Base-by-base conservation (phyloP, 2,888 invertebrate species). In the Tenthredo amoena region DNA sequence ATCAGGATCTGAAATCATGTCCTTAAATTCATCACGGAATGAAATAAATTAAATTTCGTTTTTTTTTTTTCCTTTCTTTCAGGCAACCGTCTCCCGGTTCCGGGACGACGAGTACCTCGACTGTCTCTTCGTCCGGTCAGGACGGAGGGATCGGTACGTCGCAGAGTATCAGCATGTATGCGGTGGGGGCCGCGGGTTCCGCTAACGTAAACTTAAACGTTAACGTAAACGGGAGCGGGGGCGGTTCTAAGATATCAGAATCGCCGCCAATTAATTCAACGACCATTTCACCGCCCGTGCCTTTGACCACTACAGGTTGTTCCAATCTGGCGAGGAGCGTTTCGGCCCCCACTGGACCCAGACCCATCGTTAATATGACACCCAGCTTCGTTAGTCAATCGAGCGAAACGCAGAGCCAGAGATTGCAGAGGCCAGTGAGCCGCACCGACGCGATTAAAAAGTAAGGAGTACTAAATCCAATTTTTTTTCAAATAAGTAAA, bases 341-440 rank as follows among this genome's bases (percentile, higher is more conserved):
- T 72, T 91, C 92, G 62, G 91, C 93, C 85, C 91, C 93, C 62
- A 88, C 91, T 34, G 91, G 91, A 79, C 90, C 93, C 0, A 89
- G 93, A 87, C 91, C 94, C 86, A 86, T 89, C 88, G 85, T 92
- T 86, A 55, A 55, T 55, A 87, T 88, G 87, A 90, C 88, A 87
- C 91, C 87, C 81, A 90, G 88, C 85, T 89, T 91, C 77, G 88
- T 90, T 12, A 91, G 88, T 94, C 94, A 85, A 89, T 92, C 88
- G 89, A 94, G 89, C 90, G 92, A 87, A 88, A 94, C 85, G 92
- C 94, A 85, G 87, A 92, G 87, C 93, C 95, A 87, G 91, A 95
- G 90, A 91, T 93, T 91, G 91, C 95, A 89, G 94, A 94, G 93
- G 93, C 96, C 90, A 87, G 91, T 92, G 86, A 93, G 92, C 86